Evolutionary conservation across 2,113 vertebrate species (phyloP).

Genomic region (Dunckerocampus dactyliophorus): DNA sequence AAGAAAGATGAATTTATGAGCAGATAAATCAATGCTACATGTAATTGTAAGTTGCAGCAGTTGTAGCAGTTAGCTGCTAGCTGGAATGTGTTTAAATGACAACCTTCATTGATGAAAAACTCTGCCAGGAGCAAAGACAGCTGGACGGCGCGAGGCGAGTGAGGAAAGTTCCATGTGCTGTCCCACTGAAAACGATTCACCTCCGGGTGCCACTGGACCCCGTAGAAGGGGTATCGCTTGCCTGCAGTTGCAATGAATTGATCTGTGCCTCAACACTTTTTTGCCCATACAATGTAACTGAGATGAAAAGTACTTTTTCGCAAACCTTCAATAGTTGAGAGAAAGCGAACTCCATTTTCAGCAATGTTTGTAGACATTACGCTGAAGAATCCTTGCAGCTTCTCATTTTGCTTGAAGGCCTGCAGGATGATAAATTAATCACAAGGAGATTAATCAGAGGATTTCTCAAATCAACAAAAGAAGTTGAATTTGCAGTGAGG

Average conservation of each 20-base stretch:
- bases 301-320: not conserved
- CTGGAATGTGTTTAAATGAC: slow-evolving; percentile 1
- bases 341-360: slow-evolving; percentile 64
- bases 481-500: not conserved
- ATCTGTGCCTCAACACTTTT: not conserved
- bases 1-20: too few species aligned
- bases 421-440: slow-evolving; percentile 26
- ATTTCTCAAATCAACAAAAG: not conserved
- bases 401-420: slow-evolving; percentile 63
- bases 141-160: slow-evolving; percentile 68
- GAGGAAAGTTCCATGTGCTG: slow-evolving; percentile 56
- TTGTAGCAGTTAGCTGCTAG: too few species aligned
- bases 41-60: too few species aligned
- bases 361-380: slow-evolving; percentile 74
- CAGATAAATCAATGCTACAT: too few species aligned
- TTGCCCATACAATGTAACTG: not conserved
- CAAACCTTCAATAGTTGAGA: slow-evolving; percentile 78
- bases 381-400: slow-evolving; percentile 68
- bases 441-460: not conserved
- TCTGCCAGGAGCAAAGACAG: slow-evolving; percentile 68
- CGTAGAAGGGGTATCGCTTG: slow-evolving; percentile 74
- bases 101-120: slow-evolving; percentile 78
- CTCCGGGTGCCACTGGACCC: slow-evolving; percentile 82
- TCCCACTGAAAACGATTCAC: slow-evolving; percentile 77
- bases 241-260: slow-evolving; percentile 37